Base-by-base conservation (phyloP, 2,797 vertebrate species). In the Cephalopachus bancanus region DNA sequence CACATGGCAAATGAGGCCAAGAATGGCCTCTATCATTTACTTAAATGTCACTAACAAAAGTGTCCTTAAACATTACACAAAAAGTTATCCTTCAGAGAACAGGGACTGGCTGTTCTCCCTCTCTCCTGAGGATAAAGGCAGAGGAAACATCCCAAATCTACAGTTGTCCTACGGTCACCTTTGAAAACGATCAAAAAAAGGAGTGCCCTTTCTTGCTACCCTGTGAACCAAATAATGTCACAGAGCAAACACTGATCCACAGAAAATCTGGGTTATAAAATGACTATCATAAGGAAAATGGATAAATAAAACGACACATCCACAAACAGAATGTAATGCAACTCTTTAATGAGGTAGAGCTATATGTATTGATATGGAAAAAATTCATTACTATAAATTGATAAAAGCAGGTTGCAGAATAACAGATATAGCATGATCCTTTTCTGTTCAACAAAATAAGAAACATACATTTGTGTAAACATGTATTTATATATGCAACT, bases 211-310 rank as follows among this genome's bases (percentile, higher is more conserved):
- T 96, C 92, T 91, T 96, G 75, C 53, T 33, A 88, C 86, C 69
- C n/a, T 79, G 88, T 95, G 60, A 84, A 93, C 65, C 55, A 98
- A 95, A 98, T 88, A 90, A 89, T 49, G 55, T 91, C 57, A 76
- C 71, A 97, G 89, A 94, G 94, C 90, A 93, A 62, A 74, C 49
- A 89, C 28, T 28, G n/a, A 30, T 64, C 30, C 87, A 96, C 85
- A 91, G 71, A 94, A 97, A 96, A 93, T 64, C 80, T 93, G 53
- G 55, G 55, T 93, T 97, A 97, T 95, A 96, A 97, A 44, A 95
- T 90, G 84, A 59, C 87, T 83, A 78, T 76, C 83, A 74, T 93
- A 87, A 89, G 51, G 65, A 91, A 75, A 78, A 89, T 20, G 30
- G 83, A 55, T 94, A 95, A 94, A 94, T 90, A 97, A 94, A 97